Percentiles rank a stretch among this genome's conserved stretches.
phyloP scores from a whole-genome alignment of 2,797 vertebrate genomes.

The Euphonia xanthogaster region DNA sequence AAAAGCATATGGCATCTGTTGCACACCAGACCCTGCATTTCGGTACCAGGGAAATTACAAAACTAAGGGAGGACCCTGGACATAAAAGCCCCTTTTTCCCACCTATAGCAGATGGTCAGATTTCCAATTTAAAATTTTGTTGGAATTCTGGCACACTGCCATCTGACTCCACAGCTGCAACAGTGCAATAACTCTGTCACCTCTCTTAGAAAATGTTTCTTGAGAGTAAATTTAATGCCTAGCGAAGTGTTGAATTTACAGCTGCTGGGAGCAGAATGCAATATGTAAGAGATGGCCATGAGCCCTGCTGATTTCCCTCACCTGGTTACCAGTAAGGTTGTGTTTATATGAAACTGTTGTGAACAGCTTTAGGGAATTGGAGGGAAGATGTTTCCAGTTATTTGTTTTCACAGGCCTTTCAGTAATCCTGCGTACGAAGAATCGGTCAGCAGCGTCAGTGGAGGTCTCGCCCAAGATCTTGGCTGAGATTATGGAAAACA shows the following conservation, averaged over 20 bases:
- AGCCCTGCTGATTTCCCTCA: constrained; percentile 25
- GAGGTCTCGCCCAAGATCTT: not conserved
- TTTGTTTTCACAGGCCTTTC: not conserved
- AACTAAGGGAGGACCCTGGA: not conserved
- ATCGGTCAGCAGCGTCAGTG: not conserved
- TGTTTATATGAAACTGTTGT: constrained; percentile 8
- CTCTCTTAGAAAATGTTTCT: constrained; percentile 54
- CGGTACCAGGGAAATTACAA: not conserved
- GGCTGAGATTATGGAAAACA: not conserved
- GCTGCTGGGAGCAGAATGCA: constrained; percentile 33
- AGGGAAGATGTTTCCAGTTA: constrained; percentile 13
- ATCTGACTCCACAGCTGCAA: constrained; percentile 55
- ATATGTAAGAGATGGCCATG: constrained; percentile 7
- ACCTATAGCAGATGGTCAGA: constrained; percentile 47
- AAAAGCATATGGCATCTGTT: not conserved
- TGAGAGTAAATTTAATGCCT: constrained; percentile 59
- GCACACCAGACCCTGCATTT: not conserved
- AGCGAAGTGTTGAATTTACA: constrained; percentile 45
- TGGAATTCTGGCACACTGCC: constrained; percentile 36
- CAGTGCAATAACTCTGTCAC: constrained; percentile 56
- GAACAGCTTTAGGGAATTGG: not conserved
- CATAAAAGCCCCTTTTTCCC: not conserved
- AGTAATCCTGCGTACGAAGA: not conserved
- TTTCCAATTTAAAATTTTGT: constrained; percentile 54
- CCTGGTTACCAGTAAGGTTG: constrained; percentile 11